These are phyloP conservation scores for Orientallactaga sibirica DNA, from an alignment of 2,797 vertebrate genomes.

Conservation along the genomic window DNA sequence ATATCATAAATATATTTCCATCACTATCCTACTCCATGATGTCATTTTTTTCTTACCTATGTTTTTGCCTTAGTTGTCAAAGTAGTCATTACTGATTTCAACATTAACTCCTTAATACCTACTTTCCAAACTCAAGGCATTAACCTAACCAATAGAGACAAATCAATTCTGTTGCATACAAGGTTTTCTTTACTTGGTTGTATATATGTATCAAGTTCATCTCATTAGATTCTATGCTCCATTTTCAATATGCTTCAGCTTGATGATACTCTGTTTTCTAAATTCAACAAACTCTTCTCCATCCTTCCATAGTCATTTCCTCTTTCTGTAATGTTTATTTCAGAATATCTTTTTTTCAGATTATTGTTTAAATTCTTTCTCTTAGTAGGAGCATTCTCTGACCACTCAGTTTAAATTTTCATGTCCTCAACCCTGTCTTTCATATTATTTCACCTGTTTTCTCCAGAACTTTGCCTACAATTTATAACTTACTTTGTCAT, in stretches of 20 bases:
- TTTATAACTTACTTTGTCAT: neutral
- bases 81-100: no score
- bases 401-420: neutral
- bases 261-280: neutral
- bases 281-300: neutral
- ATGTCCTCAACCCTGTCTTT: neutral
- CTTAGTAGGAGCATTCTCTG: neutral
- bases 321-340: neutral
- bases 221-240: neutral
- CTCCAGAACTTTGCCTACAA: neutral
- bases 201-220: neutral
- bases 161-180: neutral
- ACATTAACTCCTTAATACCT: neutral
- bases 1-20: no score
- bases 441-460: neutral
- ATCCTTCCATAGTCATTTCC: neutral
- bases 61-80: no score
- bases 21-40: no score
- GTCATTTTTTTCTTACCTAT: no score
- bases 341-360: neutral
- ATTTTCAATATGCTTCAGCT: no score
- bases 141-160: neutral
- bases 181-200: neutral
- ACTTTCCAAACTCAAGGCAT: neutral
- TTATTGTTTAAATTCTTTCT: neutral